Evolutionary conservation across 2,888 invertebrate species (phyloP).

Genomic region (Saturnia japonica): DNA sequence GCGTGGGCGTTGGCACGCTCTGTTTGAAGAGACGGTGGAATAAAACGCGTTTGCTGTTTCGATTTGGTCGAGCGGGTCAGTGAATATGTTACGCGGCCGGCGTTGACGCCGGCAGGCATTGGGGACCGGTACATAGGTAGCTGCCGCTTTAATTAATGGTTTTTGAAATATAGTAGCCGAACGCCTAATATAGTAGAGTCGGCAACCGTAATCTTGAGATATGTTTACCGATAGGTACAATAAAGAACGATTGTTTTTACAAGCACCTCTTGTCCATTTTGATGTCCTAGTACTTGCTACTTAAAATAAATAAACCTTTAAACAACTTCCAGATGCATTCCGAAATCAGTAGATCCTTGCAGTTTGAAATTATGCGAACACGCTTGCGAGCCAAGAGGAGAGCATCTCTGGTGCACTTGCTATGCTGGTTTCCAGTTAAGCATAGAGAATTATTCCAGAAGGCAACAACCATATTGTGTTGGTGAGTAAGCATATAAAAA

Average conservation of each 20-base stretch:
- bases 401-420: constrained; percentile 85
- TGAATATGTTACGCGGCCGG: too few relatives aligned
- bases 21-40: too few relatives aligned
- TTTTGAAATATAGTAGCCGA: too few relatives aligned
- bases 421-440: constrained; percentile 84
- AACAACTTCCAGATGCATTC: constrained; percentile 76
- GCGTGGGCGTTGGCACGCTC: too few relatives aligned
- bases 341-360: constrained; percentile 83
- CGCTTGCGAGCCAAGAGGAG: constrained; percentile 83
- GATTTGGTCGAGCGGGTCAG: too few relatives aligned
- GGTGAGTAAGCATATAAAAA: constrained; percentile 55
- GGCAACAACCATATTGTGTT: constrained; percentile 83
- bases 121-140: too few relatives aligned
- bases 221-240: background rate
- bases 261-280: constrained; percentile 1
- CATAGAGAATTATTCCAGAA: constrained; percentile 79
- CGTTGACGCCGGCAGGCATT: too few relatives aligned
- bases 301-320: background rate
- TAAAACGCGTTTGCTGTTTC: too few relatives aligned
- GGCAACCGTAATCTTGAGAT: too few relatives aligned
- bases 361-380: constrained; percentile 85
- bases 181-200: too few relatives aligned
- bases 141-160: too few relatives aligned
- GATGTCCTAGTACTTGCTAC: constrained; percentile 13
- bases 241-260: constrained; percentile 6